Conservation (phyloP, 2,888 invertebrate genomes). For the Beris chalybata region DNA sequence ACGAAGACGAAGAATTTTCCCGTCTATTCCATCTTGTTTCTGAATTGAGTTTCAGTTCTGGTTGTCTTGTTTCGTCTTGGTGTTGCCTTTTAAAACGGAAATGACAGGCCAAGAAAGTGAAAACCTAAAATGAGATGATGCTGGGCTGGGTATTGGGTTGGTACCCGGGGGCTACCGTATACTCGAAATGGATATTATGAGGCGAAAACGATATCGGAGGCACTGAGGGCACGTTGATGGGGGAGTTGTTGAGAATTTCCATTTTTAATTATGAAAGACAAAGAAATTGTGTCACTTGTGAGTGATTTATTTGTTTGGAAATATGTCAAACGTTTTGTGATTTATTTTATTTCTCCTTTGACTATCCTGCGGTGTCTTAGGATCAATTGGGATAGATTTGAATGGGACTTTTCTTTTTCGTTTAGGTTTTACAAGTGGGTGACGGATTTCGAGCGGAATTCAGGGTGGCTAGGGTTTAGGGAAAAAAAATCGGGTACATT, state of each 20-base stretch:
- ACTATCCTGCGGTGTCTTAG: too few relatives aligned
- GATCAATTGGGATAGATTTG: too few relatives aligned
- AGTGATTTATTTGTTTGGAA: conserved; percentile 56
- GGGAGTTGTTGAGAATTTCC: conserved; percentile 35
- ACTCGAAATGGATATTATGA: neutral
- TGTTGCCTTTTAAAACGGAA: conserved; percentile 30
- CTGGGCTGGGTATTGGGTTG: conserved; percentile 8
- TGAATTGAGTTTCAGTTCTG: conserved; percentile 35
- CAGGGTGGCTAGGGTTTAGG: too few relatives aligned
- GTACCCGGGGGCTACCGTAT: neutral
- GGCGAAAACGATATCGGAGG: conserved; percentile 11
- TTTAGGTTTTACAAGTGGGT: too few relatives aligned
- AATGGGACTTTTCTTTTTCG: too few relatives aligned
- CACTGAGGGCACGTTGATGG: conserved; percentile 6
- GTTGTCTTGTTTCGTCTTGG: conserved; percentile 39
- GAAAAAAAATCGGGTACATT: too few relatives aligned
- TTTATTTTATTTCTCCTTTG: conserved; percentile 39
- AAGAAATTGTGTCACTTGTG: conserved; percentile 54
- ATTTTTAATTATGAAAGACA: conserved; percentile 55
- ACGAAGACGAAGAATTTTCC: conserved; percentile 14
- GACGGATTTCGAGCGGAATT: too few relatives aligned
- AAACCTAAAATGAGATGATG: conserved; percentile 22
- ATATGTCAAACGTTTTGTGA: conserved; percentile 52
- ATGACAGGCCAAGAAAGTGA: conserved; percentile 25
- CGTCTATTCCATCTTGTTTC: conserved; percentile 16